Percentiles rank a stretch among this genome's conserved stretches.
Conservation (phyloP, 2,888 invertebrate genomes). For the Cynaeus angustus region DNA sequence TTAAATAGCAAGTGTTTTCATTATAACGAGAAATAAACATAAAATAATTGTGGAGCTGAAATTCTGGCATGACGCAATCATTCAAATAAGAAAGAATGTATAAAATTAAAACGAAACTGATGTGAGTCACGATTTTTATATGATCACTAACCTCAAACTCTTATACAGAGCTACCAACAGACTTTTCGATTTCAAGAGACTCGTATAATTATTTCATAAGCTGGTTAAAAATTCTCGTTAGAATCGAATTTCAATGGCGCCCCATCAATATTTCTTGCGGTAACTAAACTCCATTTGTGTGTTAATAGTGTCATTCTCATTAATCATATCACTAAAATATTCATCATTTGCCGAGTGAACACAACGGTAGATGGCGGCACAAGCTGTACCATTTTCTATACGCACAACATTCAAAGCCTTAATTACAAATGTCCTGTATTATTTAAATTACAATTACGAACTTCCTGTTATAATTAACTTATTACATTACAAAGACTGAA, state of each 20-base stretch:
- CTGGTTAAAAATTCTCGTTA: constrained; percentile 50
- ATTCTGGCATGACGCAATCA: constrained; percentile 37
- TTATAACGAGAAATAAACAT: constrained; percentile 36
- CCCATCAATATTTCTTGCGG: constrained; percentile 50
- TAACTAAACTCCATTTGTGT: constrained; percentile 48
- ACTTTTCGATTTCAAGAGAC: not conserved
- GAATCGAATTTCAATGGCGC: constrained; percentile 49
- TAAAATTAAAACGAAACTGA: constrained; percentile 39
- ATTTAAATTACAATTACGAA: constrained; percentile 71
- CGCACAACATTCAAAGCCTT: constrained; percentile 64
- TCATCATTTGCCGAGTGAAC: constrained; percentile 49
- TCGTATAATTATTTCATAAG: constrained; percentile 6
- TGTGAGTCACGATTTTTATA: constrained; percentile 41
- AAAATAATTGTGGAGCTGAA: constrained; percentile 37
- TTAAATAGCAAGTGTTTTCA: constrained; percentile 33
- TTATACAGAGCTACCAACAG: not conserved
- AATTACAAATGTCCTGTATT: constrained; percentile 70
- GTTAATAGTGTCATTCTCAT: constrained; percentile 61
- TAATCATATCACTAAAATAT: constrained; percentile 65
- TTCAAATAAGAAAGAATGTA: constrained; percentile 44
- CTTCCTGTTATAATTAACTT: constrained; percentile 70
- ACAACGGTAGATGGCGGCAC: constrained; percentile 36
- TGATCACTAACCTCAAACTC: too few species aligned
- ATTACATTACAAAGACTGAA: constrained; percentile 69
- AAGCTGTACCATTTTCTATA: constrained; percentile 65